These are phyloP conservation scores for Exocentrus adspersus DNA, from an alignment of 2,888 invertebrate genomes.

Conservation along the genomic window DNA sequence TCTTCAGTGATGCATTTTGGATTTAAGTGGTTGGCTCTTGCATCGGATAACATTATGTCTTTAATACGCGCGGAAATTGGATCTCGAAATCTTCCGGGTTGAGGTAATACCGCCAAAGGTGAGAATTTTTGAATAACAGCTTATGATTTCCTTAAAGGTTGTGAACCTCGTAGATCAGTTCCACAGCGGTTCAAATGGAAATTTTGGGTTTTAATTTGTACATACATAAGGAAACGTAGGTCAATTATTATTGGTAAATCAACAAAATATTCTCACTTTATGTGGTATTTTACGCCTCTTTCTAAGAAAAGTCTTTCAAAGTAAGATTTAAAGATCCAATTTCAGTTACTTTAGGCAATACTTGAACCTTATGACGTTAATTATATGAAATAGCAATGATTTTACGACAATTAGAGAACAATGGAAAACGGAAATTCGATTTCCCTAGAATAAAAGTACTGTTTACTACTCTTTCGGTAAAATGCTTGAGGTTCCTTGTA, in stretches of 20 bases:
- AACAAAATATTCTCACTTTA: too few species aligned
- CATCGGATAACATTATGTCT: neutral
- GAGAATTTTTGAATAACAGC: too few species aligned
- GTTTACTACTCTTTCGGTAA: too few species aligned
- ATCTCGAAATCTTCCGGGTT: neutral
- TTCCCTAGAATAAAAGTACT: neutral
- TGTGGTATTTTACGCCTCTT: too few species aligned
- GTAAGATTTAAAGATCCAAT: neutral
- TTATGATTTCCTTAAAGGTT: neutral
- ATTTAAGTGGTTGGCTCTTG: slow-evolving; percentile 9
- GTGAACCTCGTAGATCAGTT: too few species aligned
- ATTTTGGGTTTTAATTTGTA: too few species aligned
- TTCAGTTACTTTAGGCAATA: neutral
- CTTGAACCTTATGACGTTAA: neutral
- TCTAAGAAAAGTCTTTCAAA: too few species aligned
- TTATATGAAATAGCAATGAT: neutral
- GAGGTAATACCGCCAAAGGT: neutral
- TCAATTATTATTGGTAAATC: too few species aligned
- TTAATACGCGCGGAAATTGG: neutral
- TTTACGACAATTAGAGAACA: neutral
- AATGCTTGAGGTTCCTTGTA: too few species aligned
- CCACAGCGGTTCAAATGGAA: too few species aligned
- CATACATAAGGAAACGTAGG: too few species aligned
- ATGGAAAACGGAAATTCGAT: neutral
- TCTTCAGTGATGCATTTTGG: slow-evolving; percentile 16